phyloP scores from a whole-genome alignment of 2,888 invertebrate species.

The Cerastis leucographa region DNA sequence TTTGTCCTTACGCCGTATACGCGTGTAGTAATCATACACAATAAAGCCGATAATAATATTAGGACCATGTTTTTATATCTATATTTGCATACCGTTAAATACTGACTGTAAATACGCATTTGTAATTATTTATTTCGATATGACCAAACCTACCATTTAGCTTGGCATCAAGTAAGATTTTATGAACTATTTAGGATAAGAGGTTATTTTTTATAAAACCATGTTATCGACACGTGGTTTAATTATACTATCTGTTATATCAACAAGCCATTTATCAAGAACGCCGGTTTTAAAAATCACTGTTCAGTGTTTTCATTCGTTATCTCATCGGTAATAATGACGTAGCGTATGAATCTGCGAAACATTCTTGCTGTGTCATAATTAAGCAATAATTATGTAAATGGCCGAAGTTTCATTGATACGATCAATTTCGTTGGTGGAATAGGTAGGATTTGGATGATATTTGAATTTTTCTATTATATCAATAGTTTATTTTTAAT shows the following conservation, averaged over 20 bases:
- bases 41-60: too few relatives aligned
- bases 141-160: background rate
- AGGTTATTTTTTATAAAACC: background rate
- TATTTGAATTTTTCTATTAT: background rate
- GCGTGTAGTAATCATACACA: too few relatives aligned
- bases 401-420: background rate
- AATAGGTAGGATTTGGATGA: too few relatives aligned
- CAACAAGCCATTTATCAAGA: slow-evolving; percentile 3
- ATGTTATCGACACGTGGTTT: background rate
- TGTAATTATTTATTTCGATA: background rate
- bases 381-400: background rate
- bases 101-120: background rate
- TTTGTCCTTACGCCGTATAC: too few relatives aligned
- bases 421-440: background rate
- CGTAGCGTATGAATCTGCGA: background rate
- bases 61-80: background rate
- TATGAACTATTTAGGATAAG: background rate
- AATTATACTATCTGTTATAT: slow-evolving; percentile 1
- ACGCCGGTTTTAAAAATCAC: slow-evolving; percentile 2
- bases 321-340: slow-evolving; percentile 23
- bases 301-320: slow-evolving; percentile 10
- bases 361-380: slow-evolving; percentile 13
- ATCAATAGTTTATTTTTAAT: background rate
- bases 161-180: background rate
- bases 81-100: background rate